These are phyloP conservation scores for Drosophila pectinifera DNA, from an alignment of 1,140 invertebrate species.

Conservation along the genomic window DNA sequence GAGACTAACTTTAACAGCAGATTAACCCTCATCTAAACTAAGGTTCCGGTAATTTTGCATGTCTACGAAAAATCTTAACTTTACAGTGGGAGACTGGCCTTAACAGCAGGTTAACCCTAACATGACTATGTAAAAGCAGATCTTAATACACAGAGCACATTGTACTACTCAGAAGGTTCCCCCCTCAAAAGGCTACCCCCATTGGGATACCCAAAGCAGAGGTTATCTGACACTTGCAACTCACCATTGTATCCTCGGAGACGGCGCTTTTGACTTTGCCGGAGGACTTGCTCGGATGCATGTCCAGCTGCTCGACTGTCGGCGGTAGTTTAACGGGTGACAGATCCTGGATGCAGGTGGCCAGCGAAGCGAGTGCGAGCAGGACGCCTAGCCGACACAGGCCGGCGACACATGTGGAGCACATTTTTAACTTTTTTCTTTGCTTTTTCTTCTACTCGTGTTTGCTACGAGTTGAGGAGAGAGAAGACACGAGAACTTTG, in stretches of 20 bases:
- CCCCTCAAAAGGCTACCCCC: too few relatives aligned
- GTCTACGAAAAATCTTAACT: too few relatives aligned
- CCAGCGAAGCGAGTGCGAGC: conserved; percentile 1
- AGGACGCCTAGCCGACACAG: conserved; percentile 15
- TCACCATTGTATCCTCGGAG: conserved; percentile 65
- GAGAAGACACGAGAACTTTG: conserved; percentile 19
- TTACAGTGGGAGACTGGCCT: too few relatives aligned
- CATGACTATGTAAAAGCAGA: neutral
- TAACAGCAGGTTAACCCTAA: neutral
- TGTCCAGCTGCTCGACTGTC: conserved; percentile 13
- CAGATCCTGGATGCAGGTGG: conserved; percentile 21
- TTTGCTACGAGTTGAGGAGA: neutral
- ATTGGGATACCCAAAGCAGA: neutral
- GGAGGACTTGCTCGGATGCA: conserved; percentile 2
- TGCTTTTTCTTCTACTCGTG: conserved; percentile 10
- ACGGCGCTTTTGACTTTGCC: conserved; percentile 25
- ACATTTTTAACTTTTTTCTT: conserved; percentile 47
- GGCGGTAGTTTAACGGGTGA: neutral
- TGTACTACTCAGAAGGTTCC: too few relatives aligned
- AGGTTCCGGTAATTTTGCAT: too few relatives aligned
- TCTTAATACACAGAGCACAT: neutral
- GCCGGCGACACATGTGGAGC: conserved; percentile 55
- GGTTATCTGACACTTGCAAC: conserved; percentile 9
- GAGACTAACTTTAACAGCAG: too few relatives aligned
- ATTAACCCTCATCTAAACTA: too few relatives aligned